Evolutionary conservation across 1,140 invertebrate species (phyloP), one percentile per base, ranked within the genome.

Genomic region (Sarcophaga bullata): DNA sequence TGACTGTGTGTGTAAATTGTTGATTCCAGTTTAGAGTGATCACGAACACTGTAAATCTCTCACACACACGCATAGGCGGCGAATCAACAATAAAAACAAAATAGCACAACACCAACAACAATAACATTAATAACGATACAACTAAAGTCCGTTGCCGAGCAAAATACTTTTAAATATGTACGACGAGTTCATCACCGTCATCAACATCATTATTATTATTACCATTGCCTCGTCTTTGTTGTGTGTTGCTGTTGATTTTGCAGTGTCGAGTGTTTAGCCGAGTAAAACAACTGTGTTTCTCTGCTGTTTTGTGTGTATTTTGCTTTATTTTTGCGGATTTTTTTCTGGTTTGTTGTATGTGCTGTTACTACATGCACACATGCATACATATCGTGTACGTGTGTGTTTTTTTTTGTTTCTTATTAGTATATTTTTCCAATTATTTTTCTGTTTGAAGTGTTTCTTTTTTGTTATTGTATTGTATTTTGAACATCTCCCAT

Each of bases 361-460:
- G 58, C 19, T 68, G 62, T 68, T 68, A 17, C 58, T 62, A n/a
- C n/a, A n/a, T n/a, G n/a, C n/a, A n/a, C n/a, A n/a, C n/a, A n/a
- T n/a, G n/a, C n/a, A n/a, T n/a, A n/a, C n/a, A n/a, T n/a, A 37
- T 37, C 25, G 25, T 37, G 58, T 68, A 68, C 11, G n/a, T 58
- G 54, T 58, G 54, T 58, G n/a, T 58, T 11, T 58, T 37, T 58
- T 58, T 68, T 19, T 68, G 17, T n/a, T 68, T 68, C 62, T 68
- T 68, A 68, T 78, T 78, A 78, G 75, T 78, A 78, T 78, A 78
- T 78, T 78, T 78, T 78, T 78, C 75, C 75, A 78, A 78, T 78
- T 78, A 78, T 78, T 78, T 37, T 68, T 68, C 17, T 68, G 62
- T 68, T 78, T 78, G 48, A 78, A 50, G 48, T 46, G 75, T 78